Evolutionary conservation across 2,113 vertebrate genomes (phyloP).

Genomic region (Ammospiza caudacuta): DNA sequence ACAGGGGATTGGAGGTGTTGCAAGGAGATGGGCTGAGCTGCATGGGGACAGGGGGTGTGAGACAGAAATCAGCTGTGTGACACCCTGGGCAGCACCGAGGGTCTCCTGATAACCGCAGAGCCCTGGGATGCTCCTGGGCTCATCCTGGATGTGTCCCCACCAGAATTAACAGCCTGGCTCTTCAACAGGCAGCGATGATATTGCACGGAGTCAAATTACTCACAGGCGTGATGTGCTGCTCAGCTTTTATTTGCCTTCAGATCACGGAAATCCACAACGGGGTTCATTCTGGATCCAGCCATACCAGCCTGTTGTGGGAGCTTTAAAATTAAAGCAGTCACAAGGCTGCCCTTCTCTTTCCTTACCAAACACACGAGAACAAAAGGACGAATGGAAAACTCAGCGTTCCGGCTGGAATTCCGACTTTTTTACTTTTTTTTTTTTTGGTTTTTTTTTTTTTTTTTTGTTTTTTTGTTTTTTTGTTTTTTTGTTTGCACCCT

Average conservation of each 20-base stretch:
- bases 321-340: slow-evolving; percentile 43
- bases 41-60: not conserved
- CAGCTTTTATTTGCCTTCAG: not conserved
- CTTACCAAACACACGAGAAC: not conserved
- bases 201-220: not conserved
- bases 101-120: not conserved
- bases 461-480: not conserved
- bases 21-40: not conserved
- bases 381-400: not conserved
- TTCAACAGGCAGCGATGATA: not conserved
- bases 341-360: slow-evolving; percentile 39
- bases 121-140: not conserved
- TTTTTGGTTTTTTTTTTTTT: not conserved
- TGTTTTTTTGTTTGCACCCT: not conserved
- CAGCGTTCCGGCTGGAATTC: not conserved
- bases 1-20: not conserved
- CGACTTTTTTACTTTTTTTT: not conserved
- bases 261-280: not conserved
- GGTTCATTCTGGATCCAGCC: not conserved
- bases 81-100: accelerated
- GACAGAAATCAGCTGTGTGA: not conserved
- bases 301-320: not conserved
- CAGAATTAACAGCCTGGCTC: not conserved
- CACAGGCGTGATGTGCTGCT: not conserved
- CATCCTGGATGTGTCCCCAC: not conserved